Evolutionary conservation across 2,113 vertebrate genomes (phyloP).

Genomic region (Scatophagus argus): DNA sequence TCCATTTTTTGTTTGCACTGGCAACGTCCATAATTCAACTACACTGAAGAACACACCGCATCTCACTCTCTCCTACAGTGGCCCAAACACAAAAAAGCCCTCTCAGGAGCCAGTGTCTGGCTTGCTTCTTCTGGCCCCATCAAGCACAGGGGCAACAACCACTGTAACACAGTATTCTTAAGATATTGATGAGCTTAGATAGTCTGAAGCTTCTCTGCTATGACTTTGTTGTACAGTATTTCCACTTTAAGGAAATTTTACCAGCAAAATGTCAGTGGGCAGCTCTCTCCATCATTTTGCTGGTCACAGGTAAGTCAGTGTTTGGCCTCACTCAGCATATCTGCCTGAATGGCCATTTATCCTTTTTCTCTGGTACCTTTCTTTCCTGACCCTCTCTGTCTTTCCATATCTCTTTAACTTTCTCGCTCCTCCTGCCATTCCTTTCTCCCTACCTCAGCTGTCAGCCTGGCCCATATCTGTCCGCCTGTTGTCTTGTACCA

Average conservation of each 20-base stretch:
- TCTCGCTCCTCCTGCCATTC: conserved; percentile 16
- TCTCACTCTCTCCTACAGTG: no score
- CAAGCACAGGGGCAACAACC: no score
- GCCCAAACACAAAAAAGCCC: no score
- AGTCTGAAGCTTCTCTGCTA: neutral
- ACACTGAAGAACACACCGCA: no score
- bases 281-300: neutral
- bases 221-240: neutral
- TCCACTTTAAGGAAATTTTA: no score
- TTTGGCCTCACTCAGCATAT: conserved; percentile 36
- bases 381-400: conserved; percentile 44
- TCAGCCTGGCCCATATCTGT: conserved; percentile 75
- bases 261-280: neutral
- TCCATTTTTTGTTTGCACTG: neutral
- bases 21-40: neutral
- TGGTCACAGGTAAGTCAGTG: conserved; percentile 1
- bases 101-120: no score
- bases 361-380: conserved; percentile 46
- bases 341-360: conserved; percentile 47
- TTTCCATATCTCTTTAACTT: conserved; percentile 28
- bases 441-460: conserved; percentile 54
- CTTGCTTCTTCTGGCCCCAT: no score
- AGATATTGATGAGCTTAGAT: neutral
- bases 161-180: no score
- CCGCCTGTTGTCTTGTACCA: conserved; percentile 65